A percentile compares a stretch with the other conserved stretches of the same genome.
These are phyloP conservation scores for Dryas iulia DNA, from an alignment of 1,140 invertebrate species.

Conservation along the genomic window DNA sequence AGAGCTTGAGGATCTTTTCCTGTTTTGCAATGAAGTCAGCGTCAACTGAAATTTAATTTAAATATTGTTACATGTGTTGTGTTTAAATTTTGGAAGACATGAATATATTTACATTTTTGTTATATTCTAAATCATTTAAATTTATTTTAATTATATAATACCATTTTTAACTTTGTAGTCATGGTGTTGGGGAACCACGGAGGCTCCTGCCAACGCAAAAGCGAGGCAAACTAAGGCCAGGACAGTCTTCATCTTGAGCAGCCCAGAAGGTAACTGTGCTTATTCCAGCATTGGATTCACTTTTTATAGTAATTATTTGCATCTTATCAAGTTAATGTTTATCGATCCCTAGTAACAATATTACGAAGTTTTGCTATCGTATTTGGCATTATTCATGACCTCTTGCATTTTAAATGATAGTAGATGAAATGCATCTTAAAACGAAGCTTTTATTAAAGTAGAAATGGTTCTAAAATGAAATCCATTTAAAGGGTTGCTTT, in stretches of 20 bases:
- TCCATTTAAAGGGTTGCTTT: too few species aligned
- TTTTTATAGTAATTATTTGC: conserved; percentile 38
- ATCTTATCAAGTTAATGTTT: conserved; percentile 25
- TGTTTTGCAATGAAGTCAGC: conserved; percentile 44
- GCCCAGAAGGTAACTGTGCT: conserved; percentile 49
- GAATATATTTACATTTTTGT: too few species aligned
- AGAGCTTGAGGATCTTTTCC: conserved; percentile 56
- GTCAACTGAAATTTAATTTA: conserved; percentile 39
- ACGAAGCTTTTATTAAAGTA: neutral
- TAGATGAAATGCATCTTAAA: neutral
- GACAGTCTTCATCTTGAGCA: conserved; percentile 60
- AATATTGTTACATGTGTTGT: neutral
- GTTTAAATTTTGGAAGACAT: neutral
- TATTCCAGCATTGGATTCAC: conserved; percentile 6
- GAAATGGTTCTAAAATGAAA: neutral
- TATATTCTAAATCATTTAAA: neutral
- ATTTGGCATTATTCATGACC: conserved; percentile 19
- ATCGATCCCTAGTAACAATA: conserved; percentile 25
- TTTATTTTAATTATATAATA: conserved; percentile 28
- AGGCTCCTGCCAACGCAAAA: conserved; percentile 46
- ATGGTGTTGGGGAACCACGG: conserved; percentile 34
- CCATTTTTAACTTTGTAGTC: conserved; percentile 44
- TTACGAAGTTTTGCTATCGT: conserved; percentile 19
- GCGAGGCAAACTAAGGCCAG: conserved; percentile 48
- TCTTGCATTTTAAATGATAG: neutral